phyloP scores from a whole-genome alignment of 2,113 vertebrate species.

The Clarias macrocephalus region DNA sequence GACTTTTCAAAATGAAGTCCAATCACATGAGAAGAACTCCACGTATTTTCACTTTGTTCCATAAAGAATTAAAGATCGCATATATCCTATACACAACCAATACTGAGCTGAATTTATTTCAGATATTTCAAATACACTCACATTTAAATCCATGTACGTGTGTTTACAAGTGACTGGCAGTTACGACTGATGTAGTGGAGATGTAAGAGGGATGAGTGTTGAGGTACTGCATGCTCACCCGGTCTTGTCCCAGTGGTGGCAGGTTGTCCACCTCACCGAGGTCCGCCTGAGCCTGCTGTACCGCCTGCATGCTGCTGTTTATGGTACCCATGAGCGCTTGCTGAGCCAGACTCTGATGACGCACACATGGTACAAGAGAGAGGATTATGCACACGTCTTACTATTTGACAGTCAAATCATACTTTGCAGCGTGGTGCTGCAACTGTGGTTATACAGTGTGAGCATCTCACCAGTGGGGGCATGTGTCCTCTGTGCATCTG shows the following conservation, averaged over 20 bases:
- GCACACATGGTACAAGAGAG: conserved; percentile 16
- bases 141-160: not conserved
- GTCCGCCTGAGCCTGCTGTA: conserved; percentile 92
- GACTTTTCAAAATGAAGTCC: not conserved
- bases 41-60: not conserved
- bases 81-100: not conserved
- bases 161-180: not conserved
- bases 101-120: not conserved
- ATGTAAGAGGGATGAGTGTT: not conserved
- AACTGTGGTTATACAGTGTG: not conserved
- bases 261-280: conserved; percentile 88
- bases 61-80: not conserved
- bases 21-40: not conserved
- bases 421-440: not conserved
- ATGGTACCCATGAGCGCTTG: conserved; percentile 98
- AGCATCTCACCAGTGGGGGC: conserved; percentile 88
- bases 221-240: conserved; percentile 79
- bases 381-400: not conserved
- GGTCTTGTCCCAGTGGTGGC: conserved; percentile 93
- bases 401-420: conserved; percentile 6
- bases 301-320: conserved; percentile 95
- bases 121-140: not conserved
- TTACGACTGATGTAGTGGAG: not conserved
- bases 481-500: conserved; percentile 98
- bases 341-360: conserved; percentile 89